phyloP scores from a whole-genome alignment of 1,140 invertebrate genomes.

The Ips nitidus region DNA sequence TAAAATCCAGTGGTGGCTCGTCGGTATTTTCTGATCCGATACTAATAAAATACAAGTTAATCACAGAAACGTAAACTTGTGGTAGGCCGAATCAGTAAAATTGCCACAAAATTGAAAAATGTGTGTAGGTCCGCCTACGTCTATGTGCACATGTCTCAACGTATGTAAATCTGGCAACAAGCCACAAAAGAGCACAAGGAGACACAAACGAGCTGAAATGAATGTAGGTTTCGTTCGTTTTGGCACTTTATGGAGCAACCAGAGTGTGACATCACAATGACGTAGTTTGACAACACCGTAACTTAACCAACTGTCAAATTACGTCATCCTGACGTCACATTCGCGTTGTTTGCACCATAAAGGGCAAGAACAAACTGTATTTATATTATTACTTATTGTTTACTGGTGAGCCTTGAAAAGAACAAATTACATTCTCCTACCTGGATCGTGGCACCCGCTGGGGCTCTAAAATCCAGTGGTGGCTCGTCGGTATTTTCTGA shows the following conservation, averaged over 20 bases:
- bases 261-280: too few relatives aligned
- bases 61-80: background rate
- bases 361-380: too few relatives aligned
- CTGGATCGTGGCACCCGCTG: conserved; percentile 30
- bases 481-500: background rate
- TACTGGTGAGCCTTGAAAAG: conserved; percentile 28
- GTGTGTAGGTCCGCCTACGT: conserved; percentile 17
- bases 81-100: background rate
- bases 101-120: background rate
- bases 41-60: background rate
- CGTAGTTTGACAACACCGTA: too few relatives aligned
- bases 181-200: conserved; percentile 5
- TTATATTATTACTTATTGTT: conserved; percentile 28
- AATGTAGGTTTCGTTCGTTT: too few relatives aligned
- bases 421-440: conserved; percentile 33
- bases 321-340: too few relatives aligned
- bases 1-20: conserved; percentile 1
- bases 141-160: conserved; percentile 4
- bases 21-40: background rate
- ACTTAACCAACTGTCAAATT: too few relatives aligned
- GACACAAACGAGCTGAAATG: too few relatives aligned
- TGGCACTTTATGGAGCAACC: too few relatives aligned
- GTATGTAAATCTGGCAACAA: conserved; percentile 24
- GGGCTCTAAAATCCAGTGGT: conserved; percentile 1
- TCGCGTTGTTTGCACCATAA: conserved; percentile 10